phyloP scores from a whole-genome alignment of 2,797 vertebrate genomes.

The Cyclopterus lumpus region DNA sequence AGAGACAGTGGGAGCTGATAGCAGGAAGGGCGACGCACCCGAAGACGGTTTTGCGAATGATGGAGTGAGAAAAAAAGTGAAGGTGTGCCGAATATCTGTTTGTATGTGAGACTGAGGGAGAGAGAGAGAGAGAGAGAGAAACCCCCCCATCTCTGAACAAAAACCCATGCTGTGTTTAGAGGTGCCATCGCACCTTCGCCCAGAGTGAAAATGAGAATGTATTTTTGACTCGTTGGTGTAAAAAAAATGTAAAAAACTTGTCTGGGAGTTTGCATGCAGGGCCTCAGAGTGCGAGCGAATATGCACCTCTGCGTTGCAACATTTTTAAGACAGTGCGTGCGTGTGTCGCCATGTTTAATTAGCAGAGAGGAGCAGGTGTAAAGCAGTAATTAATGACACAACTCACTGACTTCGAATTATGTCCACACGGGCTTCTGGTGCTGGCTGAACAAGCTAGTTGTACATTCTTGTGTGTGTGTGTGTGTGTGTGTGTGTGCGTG shows the following conservation, averaged over 20 bases:
- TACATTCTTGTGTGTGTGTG: slow-evolving; percentile 2
- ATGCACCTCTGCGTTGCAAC: slow-evolving; percentile 9
- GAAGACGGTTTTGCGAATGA: slow-evolving; percentile 43
- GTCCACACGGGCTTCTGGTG: slow-evolving; percentile 74
- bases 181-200: slow-evolving; percentile 69
- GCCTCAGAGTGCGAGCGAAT: slow-evolving; percentile 33
- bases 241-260: slow-evolving; percentile 53
- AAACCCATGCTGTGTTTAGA: slow-evolving; percentile 64
- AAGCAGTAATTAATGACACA: slow-evolving; percentile 90
- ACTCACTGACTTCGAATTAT: slow-evolving; percentile 84
- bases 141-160: slow-evolving; percentile 30
- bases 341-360: slow-evolving; percentile 80
- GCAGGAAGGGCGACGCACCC: slow-evolving; percentile 17
- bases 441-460: slow-evolving; percentile 32
- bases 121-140: slow-evolving; percentile 37
- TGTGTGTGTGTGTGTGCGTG: not conserved
- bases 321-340: not conserved
- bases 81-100: slow-evolving; percentile 48
- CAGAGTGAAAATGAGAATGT: slow-evolving; percentile 77
- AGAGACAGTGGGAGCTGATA: slow-evolving; percentile 25
- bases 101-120: slow-evolving; percentile 42
- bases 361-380: slow-evolving; percentile 91
- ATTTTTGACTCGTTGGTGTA: slow-evolving; percentile 72
- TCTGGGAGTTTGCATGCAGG: slow-evolving; percentile 31
- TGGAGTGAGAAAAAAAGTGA: slow-evolving; percentile 52